Evolutionary conservation across 2,888 invertebrate genomes (phyloP).

Genomic region (Yponomeuta evonymella): DNA sequence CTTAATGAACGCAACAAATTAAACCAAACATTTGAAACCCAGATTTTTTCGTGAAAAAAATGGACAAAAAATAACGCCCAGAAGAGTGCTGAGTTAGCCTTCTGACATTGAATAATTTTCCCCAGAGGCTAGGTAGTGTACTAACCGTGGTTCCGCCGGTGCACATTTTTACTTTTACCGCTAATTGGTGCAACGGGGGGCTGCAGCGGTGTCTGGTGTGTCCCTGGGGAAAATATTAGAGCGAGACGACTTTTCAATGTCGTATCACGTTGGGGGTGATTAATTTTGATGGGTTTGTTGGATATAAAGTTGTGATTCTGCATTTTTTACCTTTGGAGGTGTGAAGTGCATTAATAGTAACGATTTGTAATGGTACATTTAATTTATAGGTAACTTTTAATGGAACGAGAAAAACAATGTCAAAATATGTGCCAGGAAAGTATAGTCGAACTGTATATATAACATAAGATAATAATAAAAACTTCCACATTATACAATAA

Average conservation of each 20-base stretch:
- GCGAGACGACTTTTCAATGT: constrained; percentile 60
- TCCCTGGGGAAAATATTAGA: constrained; percentile 47
- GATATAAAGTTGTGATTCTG: background rate
- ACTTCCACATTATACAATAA: too few species aligned
- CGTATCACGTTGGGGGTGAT: constrained; percentile 22
- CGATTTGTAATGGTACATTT: too few species aligned
- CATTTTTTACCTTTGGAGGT: background rate
- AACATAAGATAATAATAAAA: too few species aligned
- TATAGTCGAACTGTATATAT: too few species aligned
- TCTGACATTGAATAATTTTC: background rate
- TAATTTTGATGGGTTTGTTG: background rate
- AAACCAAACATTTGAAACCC: too few species aligned
- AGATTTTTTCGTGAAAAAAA: background rate
- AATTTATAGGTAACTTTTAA: too few species aligned
- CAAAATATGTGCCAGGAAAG: too few species aligned
- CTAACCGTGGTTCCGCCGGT: constrained; percentile 59
- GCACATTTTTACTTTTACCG: constrained; percentile 71
- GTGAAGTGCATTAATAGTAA: background rate
- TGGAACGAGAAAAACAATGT: too few species aligned
- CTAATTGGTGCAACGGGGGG: constrained; percentile 72
- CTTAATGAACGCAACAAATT: too few species aligned
- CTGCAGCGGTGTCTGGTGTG: constrained; percentile 45
- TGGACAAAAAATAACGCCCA: background rate
- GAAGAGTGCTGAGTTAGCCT: background rate
- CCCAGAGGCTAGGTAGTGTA: constrained; percentile 34